phyloP scores from a whole-genome alignment of 2,888 invertebrate genomes.

The Drosophila mayaguana region DNA sequence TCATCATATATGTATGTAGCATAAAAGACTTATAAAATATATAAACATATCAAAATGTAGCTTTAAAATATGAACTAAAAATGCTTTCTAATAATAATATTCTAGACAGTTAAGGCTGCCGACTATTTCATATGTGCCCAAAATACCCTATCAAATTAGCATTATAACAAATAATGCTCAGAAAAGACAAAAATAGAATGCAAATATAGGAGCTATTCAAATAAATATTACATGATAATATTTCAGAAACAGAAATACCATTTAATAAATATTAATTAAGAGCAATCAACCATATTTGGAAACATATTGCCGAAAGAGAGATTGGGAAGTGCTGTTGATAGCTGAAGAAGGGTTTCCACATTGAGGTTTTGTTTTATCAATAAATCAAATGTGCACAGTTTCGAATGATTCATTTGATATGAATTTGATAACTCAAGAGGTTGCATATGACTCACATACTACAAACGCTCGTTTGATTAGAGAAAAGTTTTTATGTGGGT shows the following conservation, averaged over 20 bases:
- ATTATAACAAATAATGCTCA: not conserved
- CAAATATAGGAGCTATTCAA: not conserved
- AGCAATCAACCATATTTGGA: not conserved
- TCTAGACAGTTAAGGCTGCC: too few relatives aligned
- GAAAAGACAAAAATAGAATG: not conserved
- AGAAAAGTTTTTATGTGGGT: not conserved
- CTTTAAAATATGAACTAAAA: too few relatives aligned
- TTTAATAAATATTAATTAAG: constrained; percentile 9
- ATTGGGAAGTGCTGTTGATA: not conserved
- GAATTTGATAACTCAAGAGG: not conserved
- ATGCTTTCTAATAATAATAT: too few relatives aligned
- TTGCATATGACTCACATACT: constrained; percentile 6
- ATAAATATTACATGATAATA: not conserved
- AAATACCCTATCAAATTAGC: not conserved
- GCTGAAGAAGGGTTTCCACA: not conserved
- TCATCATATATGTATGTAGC: too few relatives aligned
- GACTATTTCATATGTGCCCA: not conserved
- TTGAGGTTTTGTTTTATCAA: not conserved
- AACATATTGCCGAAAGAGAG: not conserved
- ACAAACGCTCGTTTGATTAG: not conserved
- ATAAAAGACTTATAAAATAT: too few relatives aligned
- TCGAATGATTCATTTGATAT: constrained; percentile 14
- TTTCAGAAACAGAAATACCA: not conserved
- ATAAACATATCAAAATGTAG: too few relatives aligned
- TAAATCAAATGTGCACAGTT: constrained; percentile 3